phyloP scores from a whole-genome alignment of 2,113 vertebrate genomes.

The Tragelaphus buxtoni region DNA sequence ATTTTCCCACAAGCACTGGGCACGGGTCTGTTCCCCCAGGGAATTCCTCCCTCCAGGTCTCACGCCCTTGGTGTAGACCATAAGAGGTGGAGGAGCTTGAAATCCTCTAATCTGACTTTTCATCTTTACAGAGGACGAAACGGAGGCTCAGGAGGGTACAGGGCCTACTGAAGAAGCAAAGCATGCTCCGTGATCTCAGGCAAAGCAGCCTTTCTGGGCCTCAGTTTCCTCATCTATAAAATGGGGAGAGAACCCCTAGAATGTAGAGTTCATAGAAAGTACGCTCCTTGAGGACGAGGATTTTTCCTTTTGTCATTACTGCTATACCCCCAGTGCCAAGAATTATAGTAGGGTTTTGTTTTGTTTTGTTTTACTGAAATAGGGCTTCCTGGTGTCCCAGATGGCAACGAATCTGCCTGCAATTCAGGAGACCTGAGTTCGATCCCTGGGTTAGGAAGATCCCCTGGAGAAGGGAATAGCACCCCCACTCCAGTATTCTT shows the following conservation, averaged over 20 bases:
- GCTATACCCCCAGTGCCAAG: neutral
- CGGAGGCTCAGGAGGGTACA: neutral
- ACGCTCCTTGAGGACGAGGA: fast-evolving
- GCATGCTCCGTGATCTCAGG: no score
- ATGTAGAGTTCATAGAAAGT: neutral
- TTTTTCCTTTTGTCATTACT: neutral
- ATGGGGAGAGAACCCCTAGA: no score
- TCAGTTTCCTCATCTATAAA: neutral
- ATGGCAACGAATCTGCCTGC: neutral
- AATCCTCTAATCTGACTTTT: neutral
- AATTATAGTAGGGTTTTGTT: neutral
- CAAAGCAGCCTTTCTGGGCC: neutral
- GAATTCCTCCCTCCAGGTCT: neutral
- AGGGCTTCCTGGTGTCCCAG: neutral
- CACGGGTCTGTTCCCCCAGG: fast-evolving
- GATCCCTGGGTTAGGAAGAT: neutral
- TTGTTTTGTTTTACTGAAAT: neutral
- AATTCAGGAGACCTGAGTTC: neutral
- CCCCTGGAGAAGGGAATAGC: neutral
- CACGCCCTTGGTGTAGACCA: neutral
- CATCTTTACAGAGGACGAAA: neutral
- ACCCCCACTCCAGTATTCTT: neutral
- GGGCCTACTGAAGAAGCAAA: neutral
- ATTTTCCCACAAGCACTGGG: neutral
- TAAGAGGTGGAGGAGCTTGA: neutral